phyloP scores from a whole-genome alignment of 2,113 vertebrate genomes.

The Xiphophorus couchianus region DNA sequence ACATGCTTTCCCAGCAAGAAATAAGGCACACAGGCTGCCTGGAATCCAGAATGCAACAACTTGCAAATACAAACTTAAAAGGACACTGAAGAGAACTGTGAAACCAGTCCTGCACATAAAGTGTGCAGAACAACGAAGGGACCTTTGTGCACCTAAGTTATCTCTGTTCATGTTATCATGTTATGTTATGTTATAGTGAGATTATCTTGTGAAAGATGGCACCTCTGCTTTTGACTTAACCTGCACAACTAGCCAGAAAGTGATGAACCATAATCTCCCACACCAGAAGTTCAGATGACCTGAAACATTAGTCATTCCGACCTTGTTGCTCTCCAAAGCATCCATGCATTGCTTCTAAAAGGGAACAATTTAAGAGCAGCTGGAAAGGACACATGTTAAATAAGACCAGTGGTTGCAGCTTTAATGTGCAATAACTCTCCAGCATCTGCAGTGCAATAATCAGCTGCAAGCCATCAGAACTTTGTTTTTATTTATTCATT shows the following conservation, averaged over 20 bases:
- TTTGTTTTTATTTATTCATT: slow-evolving; percentile 53
- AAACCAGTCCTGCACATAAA: slow-evolving; percentile 24
- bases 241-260: slow-evolving; percentile 65
- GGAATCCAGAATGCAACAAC: slow-evolving; percentile 63
- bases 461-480: slow-evolving; percentile 37
- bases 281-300: background rate
- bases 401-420: slow-evolving; percentile 55
- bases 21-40: slow-evolving; percentile 21
- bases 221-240: slow-evolving; percentile 36
- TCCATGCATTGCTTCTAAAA: background rate
- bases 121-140: slow-evolving; percentile 9
- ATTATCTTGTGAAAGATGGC: slow-evolving; percentile 36
- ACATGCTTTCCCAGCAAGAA: slow-evolving; percentile 17
- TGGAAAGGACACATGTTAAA: background rate
- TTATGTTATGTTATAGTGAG: slow-evolving; percentile 27
- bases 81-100: slow-evolving; percentile 29
- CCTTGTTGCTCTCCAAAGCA: background rate
- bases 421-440: slow-evolving; percentile 66
- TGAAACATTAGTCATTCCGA: slow-evolving; percentile 2
- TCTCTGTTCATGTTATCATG: slow-evolving; percentile 31
- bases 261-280: slow-evolving; percentile 15
- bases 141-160: slow-evolving; percentile 35
- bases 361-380: slow-evolving; percentile 11
- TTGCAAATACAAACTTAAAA: slow-evolving; percentile 19
- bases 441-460: slow-evolving; percentile 57